A percentile compares a stretch with the other conserved stretches of the same genome.
phyloP scores from a whole-genome alignment of 2,888 invertebrate genomes.

The Acanthoscelides obtectus region DNA sequence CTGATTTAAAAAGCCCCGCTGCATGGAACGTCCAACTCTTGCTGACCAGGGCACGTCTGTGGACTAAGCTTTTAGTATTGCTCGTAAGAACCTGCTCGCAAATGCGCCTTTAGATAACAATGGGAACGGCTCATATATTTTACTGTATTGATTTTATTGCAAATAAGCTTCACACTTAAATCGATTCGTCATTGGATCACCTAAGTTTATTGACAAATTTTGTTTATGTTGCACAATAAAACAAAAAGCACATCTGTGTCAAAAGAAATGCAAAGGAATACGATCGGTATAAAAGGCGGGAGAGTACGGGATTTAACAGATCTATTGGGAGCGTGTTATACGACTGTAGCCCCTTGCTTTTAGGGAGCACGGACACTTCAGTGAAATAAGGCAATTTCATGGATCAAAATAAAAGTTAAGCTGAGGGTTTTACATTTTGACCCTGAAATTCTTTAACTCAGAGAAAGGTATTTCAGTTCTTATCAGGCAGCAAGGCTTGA shows the following conservation, averaged over 20 bases:
- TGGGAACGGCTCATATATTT: slow-evolving; percentile 40
- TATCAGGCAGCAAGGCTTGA: background rate
- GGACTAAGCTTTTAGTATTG: slow-evolving; percentile 34
- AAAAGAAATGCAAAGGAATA: background rate
- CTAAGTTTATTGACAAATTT: slow-evolving; percentile 30
- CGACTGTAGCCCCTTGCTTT: background rate
- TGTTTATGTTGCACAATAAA: slow-evolving; percentile 20
- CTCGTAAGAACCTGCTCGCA: slow-evolving; percentile 34
- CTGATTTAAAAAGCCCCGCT: too few relatives aligned
- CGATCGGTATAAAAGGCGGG: background rate
- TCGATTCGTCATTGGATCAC: slow-evolving; percentile 33
- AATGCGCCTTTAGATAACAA: slow-evolving; percentile 31
- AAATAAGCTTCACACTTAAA: slow-evolving; percentile 39
- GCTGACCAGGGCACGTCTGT: slow-evolving; percentile 31
- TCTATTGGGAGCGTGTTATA: background rate
- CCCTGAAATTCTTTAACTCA: background rate
- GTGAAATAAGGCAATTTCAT: background rate
- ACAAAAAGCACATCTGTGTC: slow-evolving; percentile 18
- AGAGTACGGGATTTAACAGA: background rate
- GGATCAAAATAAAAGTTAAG: background rate
- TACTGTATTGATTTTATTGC: slow-evolving; percentile 44
- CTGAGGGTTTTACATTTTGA: background rate
- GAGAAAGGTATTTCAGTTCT: background rate
- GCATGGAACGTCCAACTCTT: too few relatives aligned
- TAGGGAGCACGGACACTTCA: background rate